Evolutionary conservation across 1,140 invertebrate species (phyloP).

Genomic region (Zaprionus tsacasi): DNA sequence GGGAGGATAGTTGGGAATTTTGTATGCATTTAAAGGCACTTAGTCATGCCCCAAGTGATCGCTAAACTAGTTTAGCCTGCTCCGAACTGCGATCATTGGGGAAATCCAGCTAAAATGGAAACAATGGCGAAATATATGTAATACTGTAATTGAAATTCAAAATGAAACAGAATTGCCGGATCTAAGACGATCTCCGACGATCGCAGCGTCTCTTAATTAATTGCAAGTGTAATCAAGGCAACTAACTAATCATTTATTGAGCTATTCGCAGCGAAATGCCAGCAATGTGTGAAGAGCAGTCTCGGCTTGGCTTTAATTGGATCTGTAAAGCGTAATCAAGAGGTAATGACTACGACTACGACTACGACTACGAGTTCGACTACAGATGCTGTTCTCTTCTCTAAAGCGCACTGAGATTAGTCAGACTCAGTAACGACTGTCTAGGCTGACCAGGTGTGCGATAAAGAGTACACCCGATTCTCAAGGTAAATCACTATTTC

Average conservation of each 20-base stretch:
- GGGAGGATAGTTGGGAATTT: conserved; percentile 50
- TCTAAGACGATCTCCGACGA: conserved; percentile 24
- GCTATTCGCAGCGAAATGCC: conserved; percentile 77
- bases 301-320: conserved; percentile 45
- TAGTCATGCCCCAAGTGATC: conserved; percentile 79
- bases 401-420: too few species aligned
- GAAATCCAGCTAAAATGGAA: conserved; percentile 64
- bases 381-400: neutral
- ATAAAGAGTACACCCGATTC: too few species aligned
- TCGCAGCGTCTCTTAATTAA: conserved; percentile 57
- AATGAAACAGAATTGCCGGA: conserved; percentile 45
- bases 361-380: neutral
- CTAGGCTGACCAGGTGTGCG: too few species aligned
- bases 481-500: too few species aligned
- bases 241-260: conserved; percentile 61
- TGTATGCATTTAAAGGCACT: conserved; percentile 82
- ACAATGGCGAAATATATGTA: conserved; percentile 64
- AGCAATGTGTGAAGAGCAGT: conserved; percentile 69
- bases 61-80: conserved; percentile 70
- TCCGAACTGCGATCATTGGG: conserved; percentile 21
- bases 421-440: too few species aligned
- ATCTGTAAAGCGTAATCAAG: conserved; percentile 40
- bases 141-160: conserved; percentile 73
- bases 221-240: conserved; percentile 28
- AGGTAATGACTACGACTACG: conserved; percentile 9